These are phyloP conservation scores for Sarcophaga peregrina DNA, from an alignment of 1,140 invertebrate genomes.

Conservation along the genomic window DNA sequence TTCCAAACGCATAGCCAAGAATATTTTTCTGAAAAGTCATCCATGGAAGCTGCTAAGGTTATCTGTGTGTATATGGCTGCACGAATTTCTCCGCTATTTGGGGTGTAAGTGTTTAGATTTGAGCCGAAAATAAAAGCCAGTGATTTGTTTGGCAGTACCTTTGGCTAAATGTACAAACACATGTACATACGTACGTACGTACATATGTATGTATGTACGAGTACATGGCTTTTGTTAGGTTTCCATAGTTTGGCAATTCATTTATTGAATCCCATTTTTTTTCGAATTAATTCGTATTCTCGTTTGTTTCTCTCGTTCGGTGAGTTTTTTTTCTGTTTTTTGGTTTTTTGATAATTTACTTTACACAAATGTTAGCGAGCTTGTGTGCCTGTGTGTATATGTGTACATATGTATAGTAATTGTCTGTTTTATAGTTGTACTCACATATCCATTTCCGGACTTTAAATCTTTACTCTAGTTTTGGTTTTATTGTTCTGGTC, in stretches of 20 bases:
- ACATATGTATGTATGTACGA: neutral
- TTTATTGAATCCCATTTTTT: neutral
- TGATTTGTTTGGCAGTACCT: slow-evolving; percentile 31
- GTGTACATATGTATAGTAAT: too few species aligned
- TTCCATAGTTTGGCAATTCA: neutral
- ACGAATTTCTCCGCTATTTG: neutral
- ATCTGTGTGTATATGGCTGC: too few species aligned
- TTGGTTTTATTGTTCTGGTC: slow-evolving; percentile 15
- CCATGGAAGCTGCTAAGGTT: neutral
- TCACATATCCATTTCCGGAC: slow-evolving; percentile 32
- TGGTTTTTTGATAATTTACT: neutral
- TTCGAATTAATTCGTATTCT: neutral
- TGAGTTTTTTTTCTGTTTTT: neutral
- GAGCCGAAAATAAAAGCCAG: slow-evolving; percentile 16
- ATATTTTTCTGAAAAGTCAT: neutral
- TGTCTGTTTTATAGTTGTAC: slow-evolving; percentile 1
- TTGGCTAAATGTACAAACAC: neutral
- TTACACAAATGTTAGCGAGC: neutral
- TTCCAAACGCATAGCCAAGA: neutral
- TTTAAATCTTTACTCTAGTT: slow-evolving; percentile 15
- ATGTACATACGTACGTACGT: neutral
- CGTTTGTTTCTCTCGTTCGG: neutral
- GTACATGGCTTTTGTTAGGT: neutral
- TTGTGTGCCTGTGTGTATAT: neutral
- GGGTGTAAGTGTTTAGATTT: slow-evolving; percentile 24